Conservation (phyloP, 2,888 invertebrate species). For the Terebella lapidaria region DNA sequence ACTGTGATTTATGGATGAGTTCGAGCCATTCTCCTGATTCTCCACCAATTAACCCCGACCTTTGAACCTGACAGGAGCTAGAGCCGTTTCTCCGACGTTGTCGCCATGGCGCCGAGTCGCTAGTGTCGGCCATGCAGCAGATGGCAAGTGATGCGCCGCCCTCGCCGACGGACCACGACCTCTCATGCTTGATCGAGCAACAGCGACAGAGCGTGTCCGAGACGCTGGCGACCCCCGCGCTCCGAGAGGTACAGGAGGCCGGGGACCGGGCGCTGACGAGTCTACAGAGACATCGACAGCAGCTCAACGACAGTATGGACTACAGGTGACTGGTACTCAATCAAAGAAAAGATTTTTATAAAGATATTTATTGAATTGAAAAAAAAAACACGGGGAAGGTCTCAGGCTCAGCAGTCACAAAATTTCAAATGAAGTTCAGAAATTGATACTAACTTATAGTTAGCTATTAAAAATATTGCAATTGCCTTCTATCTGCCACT, state of each 20-base stretch:
- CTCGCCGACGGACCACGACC: not conserved
- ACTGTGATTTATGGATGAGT: no score
- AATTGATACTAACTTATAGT: no score
- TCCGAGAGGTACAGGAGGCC: not conserved
- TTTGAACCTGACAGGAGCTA: not conserved
- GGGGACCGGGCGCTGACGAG: not conserved
- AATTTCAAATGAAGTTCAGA: no score
- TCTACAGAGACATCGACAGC: not conserved
- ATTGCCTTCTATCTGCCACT: no score
- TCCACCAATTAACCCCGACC: no score
- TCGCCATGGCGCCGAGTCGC: not conserved
- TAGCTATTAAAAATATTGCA: no score
- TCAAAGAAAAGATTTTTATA: no score
- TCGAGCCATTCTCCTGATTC: no score
- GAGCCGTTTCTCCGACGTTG: not conserved
- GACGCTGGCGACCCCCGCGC: not conserved
- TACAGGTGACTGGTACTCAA: not conserved
- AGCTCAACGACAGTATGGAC: not conserved
- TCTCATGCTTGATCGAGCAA: not conserved
- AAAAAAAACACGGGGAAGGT: no score
- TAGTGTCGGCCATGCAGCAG: not conserved
- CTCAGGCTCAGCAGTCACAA: no score
- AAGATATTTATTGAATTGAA: no score
- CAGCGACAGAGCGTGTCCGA: not conserved
- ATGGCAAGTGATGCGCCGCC: not conserved